Base-by-base conservation (phyloP, 2,113 vertebrate species). In the Chrysemys picta region DNA sequence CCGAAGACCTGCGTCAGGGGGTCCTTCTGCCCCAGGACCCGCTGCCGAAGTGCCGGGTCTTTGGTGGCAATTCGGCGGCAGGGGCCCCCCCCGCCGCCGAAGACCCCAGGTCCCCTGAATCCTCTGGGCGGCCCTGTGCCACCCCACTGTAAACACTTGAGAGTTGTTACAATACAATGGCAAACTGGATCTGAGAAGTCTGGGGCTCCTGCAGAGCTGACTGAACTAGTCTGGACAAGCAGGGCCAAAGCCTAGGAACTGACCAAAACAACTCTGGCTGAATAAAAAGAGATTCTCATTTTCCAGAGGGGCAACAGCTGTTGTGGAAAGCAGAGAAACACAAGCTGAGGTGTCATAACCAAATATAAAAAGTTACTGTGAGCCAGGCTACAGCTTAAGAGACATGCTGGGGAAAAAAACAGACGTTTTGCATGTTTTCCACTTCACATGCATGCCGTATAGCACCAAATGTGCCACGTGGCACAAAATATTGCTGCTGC, bases 291-390 rank as follows among this genome's bases (percentile, higher is more conserved):
- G 27, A 47, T 82, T 81, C 84, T 65, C n/a, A 29, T 62, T 89
- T 93, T 86, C 3, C 1, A 79, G 29, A 90, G 80, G 47, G 86
- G 38, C 83, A 13, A 0, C 4, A 88, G 31, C 57, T 85, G 72
- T 82, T 0, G 0, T 50, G 53, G 75, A 91, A 89, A 93, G 79
- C 62, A 92, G 47, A 47, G 54, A 62, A 88, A 95, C 89, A 88
- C 0, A 1, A 57, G 83, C 45, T 83, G 89, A 85, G 91, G 84
- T 95, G 49, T 78, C 5, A 5, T 7, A 91, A 84, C 89, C 95
- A 96, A 96, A 84, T 57, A 45, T 75, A 91, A 82, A 85, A 96
- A 96, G 82, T 88, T 88, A 82, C 69, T 88, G 76, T 91, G 94
- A 91, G 86, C 82, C 94, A 91, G 89, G 87, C 90, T 86, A 91